A percentile compares a stretch with the other conserved stretches of the same genome.
Conservation (phyloP, 1,140 invertebrate species). For the Cotesia chilonis region DNA sequence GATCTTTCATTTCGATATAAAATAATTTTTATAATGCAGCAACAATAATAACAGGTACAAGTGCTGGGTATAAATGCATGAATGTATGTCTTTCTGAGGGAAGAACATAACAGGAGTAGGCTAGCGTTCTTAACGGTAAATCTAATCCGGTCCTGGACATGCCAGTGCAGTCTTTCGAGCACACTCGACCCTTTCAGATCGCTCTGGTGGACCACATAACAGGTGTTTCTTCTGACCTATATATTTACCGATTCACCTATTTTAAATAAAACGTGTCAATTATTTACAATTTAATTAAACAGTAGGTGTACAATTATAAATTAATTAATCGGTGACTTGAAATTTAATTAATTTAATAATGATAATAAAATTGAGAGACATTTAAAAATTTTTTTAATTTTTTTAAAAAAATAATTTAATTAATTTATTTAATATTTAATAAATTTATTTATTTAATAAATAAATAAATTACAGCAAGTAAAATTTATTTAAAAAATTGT, state of each 20-base stretch:
- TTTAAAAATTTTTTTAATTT: too few relatives aligned
- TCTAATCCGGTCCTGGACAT: conserved; percentile 32
- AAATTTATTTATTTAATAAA: too few relatives aligned
- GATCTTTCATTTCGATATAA: neutral
- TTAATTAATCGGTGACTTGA: too few relatives aligned
- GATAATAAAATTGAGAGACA: too few relatives aligned
- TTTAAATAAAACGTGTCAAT: neutral
- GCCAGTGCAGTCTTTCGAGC: conserved; percentile 18
- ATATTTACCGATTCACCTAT: neutral
- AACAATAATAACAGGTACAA: neutral
- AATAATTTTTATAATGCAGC: neutral
- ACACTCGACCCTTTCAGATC: conserved; percentile 25
- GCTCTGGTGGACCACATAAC: neutral
- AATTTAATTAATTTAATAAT: too few relatives aligned
- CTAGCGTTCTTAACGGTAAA: conserved; percentile 34
- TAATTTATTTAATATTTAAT: too few relatives aligned
- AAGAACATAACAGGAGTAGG: conserved; percentile 10
- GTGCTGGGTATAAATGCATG: neutral
- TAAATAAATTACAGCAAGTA: too few relatives aligned
- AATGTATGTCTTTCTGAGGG: conserved; percentile 11
- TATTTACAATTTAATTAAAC: too few relatives aligned
- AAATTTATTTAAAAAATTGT: too few relatives aligned
- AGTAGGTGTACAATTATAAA: too few relatives aligned
- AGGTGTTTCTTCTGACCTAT: conserved; percentile 6
- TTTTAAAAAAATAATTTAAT: too few relatives aligned